Percentiles rank a stretch among this genome's conserved stretches.
Conservation (phyloP, 2,113 vertebrate genomes). For the Macrotis lagotis region DNA sequence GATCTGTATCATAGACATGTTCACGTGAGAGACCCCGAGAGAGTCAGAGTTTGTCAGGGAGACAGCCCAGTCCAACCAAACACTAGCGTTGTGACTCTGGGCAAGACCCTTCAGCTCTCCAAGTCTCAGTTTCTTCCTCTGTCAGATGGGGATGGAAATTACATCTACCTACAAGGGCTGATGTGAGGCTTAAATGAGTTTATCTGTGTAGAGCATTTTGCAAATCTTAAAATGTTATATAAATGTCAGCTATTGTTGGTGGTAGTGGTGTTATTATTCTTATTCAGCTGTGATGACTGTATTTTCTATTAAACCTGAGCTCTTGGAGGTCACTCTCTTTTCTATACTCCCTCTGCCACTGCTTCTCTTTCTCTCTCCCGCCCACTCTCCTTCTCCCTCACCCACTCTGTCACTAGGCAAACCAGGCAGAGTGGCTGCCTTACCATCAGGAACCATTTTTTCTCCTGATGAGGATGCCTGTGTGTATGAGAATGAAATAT, state of each 20-base stretch:
- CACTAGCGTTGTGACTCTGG: not conserved
- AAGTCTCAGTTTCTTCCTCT: not conserved
- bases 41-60: not conserved
- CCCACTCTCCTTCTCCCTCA: not conserved
- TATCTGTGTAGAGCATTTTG: not conserved
- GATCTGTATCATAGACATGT: not conserved
- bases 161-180: not conserved
- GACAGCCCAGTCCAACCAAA: not conserved
- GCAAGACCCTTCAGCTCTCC: not conserved
- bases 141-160: not conserved
- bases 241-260: not conserved
- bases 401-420: not conserved
- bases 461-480: not conserved
- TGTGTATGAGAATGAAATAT: not conserved
- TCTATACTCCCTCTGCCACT: not conserved
- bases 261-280: not conserved
- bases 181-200: not conserved
- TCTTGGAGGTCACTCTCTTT: not conserved
- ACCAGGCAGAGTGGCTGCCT: not conserved
- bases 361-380: slow-evolving; percentile 1
- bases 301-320: not conserved
- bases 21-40: not conserved
- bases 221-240: not conserved
- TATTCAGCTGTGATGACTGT: not conserved
- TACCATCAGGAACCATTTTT: not conserved